Conservation (phyloP, 2,797 vertebrate genomes). For the Hybognathus amarus region DNA sequence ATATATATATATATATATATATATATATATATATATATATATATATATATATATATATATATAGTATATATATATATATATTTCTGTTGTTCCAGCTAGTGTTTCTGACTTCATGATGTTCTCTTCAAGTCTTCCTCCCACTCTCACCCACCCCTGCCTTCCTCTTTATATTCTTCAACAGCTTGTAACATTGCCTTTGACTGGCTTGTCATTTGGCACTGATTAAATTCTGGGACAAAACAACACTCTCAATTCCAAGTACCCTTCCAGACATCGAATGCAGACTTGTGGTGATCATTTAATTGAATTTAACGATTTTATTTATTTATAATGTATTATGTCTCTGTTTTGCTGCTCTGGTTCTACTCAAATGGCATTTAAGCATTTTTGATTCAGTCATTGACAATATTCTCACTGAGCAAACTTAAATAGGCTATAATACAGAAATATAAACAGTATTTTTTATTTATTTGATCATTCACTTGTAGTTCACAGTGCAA, state of each 20-base stretch:
- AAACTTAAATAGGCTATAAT: not conserved
- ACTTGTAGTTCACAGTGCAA: not conserved
- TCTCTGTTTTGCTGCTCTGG: not conserved
- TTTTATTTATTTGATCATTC: not conserved
- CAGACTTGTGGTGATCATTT: not conserved
- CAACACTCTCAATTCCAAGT: not conserved
- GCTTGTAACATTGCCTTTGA: slow-evolving; percentile 11
- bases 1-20: not conserved
- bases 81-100: not conserved
- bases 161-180: not conserved
- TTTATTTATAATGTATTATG: not conserved
- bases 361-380: not conserved
- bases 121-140: slow-evolving; percentile 3
- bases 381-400: not conserved
- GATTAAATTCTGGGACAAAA: slow-evolving; percentile 7
- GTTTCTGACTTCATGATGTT: slow-evolving; percentile 16
- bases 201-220: slow-evolving; percentile 10
- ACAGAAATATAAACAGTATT: not conserved
- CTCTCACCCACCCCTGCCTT: not conserved
- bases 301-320: not conserved
- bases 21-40: not conserved
- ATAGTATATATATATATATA: not conserved
- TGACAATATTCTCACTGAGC: not conserved
- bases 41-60: not conserved
- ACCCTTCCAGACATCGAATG: not conserved